Percentiles rank a stretch among this genome's conserved stretches.
Evolutionary conservation across 2,113 vertebrate species (phyloP).

Genomic region (Rhinichthys klamathensis): DNA sequence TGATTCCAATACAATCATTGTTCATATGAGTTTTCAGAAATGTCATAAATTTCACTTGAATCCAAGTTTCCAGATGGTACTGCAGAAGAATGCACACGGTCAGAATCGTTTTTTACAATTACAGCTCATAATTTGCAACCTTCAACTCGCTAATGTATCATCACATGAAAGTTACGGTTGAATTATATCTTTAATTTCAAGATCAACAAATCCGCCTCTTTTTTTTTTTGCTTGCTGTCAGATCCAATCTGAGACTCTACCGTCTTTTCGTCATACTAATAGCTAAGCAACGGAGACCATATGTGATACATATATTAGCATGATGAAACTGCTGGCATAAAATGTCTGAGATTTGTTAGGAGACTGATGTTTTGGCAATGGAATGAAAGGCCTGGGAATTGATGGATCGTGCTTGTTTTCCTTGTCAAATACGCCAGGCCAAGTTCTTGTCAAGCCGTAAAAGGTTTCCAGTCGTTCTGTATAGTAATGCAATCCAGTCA

Average conservation of each 20-base stretch:
- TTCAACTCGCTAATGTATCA: slow-evolving; percentile 27
- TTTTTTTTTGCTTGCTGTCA: slow-evolving; percentile 54
- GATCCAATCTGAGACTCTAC: slow-evolving; percentile 52
- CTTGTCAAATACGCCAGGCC: slow-evolving; percentile 66
- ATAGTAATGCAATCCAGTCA: slow-evolving; percentile 70
- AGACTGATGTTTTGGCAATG: slow-evolving; percentile 71
- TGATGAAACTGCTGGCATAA: slow-evolving; percentile 74
- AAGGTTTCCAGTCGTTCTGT: slow-evolving; percentile 74
- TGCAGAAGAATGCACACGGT: neutral
- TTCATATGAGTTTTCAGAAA: slow-evolving; percentile 13
- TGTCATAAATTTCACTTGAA: slow-evolving; percentile 24
- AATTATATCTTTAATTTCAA: slow-evolving; percentile 52
- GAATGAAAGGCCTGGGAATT: slow-evolving; percentile 65
- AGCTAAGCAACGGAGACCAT: slow-evolving; percentile 70
- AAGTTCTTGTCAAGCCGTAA: slow-evolving; percentile 71
- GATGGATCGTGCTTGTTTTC: slow-evolving; percentile 72
- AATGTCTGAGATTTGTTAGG: slow-evolving; percentile 52
- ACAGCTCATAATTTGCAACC: slow-evolving; percentile 32
- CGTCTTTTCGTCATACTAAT: slow-evolving; percentile 57
- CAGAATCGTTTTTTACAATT: slow-evolving; percentile 23
- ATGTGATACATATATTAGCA: slow-evolving; percentile 68
- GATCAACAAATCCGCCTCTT: slow-evolving; percentile 54
- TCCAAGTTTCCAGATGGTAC: slow-evolving; percentile 37
- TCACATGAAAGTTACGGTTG: slow-evolving; percentile 15
- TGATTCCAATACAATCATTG: neutral